phyloP scores from a whole-genome alignment of 2,113 vertebrate species.

The Abramis brama region DNA sequence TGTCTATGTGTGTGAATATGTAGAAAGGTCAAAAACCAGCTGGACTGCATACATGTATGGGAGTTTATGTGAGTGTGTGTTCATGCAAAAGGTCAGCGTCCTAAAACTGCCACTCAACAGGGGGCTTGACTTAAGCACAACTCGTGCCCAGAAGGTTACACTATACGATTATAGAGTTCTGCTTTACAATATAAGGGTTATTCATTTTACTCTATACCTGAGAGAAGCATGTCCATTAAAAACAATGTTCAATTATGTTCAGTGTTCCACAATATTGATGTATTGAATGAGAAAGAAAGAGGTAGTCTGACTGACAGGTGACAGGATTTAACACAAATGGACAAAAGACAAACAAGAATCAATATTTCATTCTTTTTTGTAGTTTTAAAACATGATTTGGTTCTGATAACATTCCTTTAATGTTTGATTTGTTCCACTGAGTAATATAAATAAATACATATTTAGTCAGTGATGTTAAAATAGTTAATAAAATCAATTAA shows the following conservation, averaged over 20 bases:
- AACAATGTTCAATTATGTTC: neutral
- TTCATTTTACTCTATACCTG: neutral
- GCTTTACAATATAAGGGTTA: neutral
- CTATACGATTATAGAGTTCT: neutral
- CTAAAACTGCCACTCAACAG: slow-evolving; percentile 43
- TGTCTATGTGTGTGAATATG: slow-evolving; percentile 28
- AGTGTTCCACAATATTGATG: neutral
- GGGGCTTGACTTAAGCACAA: slow-evolving; percentile 9
- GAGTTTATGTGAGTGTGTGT: slow-evolving; percentile 26
- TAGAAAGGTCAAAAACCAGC: slow-evolving; percentile 47
- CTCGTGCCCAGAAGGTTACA: slow-evolving; percentile 17
- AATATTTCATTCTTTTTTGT: neutral
- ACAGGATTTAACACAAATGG: neutral
- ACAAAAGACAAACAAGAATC: slow-evolving; percentile 2
- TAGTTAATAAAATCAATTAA: no score
- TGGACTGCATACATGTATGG: slow-evolving; percentile 42
- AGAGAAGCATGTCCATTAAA: neutral
- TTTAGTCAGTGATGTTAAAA: no score
- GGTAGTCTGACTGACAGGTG: slow-evolving; percentile 1
- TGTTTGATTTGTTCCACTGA: neutral
- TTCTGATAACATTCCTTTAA: neutral
- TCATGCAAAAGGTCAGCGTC: slow-evolving; percentile 48
- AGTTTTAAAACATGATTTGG: neutral
- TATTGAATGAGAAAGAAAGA: neutral
- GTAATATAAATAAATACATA: neutral